Percentiles rank a stretch among this genome's conserved stretches.
These are phyloP conservation scores for Pimpla rufipes DNA, from an alignment of 2,888 invertebrate genomes.

Conservation along the genomic window DNA sequence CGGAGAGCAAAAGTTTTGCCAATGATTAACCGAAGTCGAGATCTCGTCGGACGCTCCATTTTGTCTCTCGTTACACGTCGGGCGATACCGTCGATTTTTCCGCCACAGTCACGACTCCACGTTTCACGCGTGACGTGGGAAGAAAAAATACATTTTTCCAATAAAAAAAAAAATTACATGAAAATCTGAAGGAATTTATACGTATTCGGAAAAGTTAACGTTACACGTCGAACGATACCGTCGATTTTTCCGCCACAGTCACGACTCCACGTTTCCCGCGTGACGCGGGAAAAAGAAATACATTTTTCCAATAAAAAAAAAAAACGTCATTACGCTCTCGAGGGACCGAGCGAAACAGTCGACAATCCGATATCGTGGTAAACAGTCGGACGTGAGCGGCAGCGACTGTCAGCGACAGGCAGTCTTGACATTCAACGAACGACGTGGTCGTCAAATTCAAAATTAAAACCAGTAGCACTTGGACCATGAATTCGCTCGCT, in stretches of 20 bases:
- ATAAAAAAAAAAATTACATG: constrained; percentile 54
- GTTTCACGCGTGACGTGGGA: no score
- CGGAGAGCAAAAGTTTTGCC: constrained; percentile 80
- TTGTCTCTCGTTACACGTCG: constrained; percentile 57
- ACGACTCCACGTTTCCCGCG: constrained; percentile 9
- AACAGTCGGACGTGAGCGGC: constrained; percentile 13
- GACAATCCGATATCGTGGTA: constrained; percentile 69
- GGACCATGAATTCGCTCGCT: constrained; percentile 65
- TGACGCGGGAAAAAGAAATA: no score
- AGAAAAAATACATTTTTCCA: no score
- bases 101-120: background rate
- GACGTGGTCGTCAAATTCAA: constrained; percentile 47
- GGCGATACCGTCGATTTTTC: constrained; percentile 18
- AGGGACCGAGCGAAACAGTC: constrained; percentile 59
- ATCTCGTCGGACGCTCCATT: constrained; percentile 70
- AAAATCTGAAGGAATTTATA: no score
- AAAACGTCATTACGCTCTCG: constrained; percentile 36
- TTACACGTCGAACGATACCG: constrained; percentile 52
- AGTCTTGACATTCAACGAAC: constrained; percentile 25
- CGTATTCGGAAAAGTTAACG: no score
- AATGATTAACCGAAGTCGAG: constrained; percentile 81
- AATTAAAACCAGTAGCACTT: constrained; percentile 68
- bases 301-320: constrained; percentile 32
- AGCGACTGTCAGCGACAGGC: constrained; percentile 17
- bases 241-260: background rate